Base-by-base conservation (phyloP, 1,140 invertebrate genomes). In the Catajapyx aquilonaris region DNA sequence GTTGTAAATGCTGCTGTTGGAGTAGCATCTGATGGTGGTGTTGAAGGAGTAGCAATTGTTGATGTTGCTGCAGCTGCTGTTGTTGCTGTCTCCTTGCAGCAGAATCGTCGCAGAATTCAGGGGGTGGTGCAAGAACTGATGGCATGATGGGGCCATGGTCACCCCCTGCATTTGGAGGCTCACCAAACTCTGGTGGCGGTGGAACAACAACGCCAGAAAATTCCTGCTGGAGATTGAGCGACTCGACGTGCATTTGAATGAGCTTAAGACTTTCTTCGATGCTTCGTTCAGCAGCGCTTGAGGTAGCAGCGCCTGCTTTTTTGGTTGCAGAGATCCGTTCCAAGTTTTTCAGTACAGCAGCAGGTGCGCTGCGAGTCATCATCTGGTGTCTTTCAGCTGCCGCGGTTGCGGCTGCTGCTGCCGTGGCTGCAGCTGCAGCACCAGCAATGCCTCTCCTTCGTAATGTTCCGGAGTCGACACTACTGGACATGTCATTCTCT, bases 91-190 rank as follows among this genome's bases (percentile, higher is more conserved):
- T 37, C 40, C n/a, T 52, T 20, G 56, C 61, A 31, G 44, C 41
- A n/a, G 51, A 42, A 5, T 48, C 43, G 28, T 62, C 69, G 33
- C 62, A 68, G 48, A 79, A 80, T 50, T 79, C 76, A 5, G 76
- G 76, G n/a, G 76, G 76, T n/a, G 77, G 76, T 7, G 76, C 74
- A 3, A 79, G 59, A 37, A 76, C 73, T 17, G 75, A 47, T 45
- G 19, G 45, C 41, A 39, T 46, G 44, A 20, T 22, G 22, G 25
- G 31, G 19, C 28, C 11, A 15, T 20, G 20, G 39, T 17, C 21
- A 31, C 34, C 21, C 17, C 5, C 25, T 23, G n/a, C 21, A 17
- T 11, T 32, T 2, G 30, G 11, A 7, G 36, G n/a, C 17, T 44
- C 34, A 11, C 45, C 42, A 43, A 51, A 51, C 32, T 47, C 48